Conservation (phyloP, 2,797 vertebrate species). For the Discoglossus pictus region DNA sequence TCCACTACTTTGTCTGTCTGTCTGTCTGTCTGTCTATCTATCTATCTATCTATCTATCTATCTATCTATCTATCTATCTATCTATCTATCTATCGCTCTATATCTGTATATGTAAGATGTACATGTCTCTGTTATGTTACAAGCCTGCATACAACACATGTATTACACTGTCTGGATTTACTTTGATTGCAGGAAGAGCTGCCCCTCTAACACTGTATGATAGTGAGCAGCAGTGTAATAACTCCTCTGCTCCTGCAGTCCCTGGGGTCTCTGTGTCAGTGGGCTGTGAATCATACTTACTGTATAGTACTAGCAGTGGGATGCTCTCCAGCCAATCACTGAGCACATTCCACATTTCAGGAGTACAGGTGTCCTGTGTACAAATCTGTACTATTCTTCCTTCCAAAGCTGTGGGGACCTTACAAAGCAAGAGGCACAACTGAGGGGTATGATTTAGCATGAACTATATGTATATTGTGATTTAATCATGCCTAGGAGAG, state of each 20-base stretch:
- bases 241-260: not conserved
- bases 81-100: no score
- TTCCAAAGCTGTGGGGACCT: not conserved
- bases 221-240: no score
- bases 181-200: no score
- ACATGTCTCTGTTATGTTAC: no score
- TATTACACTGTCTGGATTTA: no score
- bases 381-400: constrained; percentile 3
- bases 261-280: not conserved
- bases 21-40: no score
- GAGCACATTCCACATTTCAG: constrained; percentile 10
- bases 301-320: constrained; percentile 16
- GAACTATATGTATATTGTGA: not conserved
- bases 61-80: no score
- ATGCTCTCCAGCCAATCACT: constrained; percentile 12
- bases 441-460: not conserved
- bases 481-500: not conserved
- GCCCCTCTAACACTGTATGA: no score
- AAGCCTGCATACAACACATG: no score
- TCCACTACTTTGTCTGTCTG: no score
- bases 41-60: no score
- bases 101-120: no score
- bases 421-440: constrained; percentile 10
- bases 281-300: constrained; percentile 15
- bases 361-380: constrained; percentile 32